Evolutionary conservation across 2,888 invertebrate genomes (phyloP), one percentile per base, ranked within the genome.

Genomic region (Eupelmus urozonus): DNA sequence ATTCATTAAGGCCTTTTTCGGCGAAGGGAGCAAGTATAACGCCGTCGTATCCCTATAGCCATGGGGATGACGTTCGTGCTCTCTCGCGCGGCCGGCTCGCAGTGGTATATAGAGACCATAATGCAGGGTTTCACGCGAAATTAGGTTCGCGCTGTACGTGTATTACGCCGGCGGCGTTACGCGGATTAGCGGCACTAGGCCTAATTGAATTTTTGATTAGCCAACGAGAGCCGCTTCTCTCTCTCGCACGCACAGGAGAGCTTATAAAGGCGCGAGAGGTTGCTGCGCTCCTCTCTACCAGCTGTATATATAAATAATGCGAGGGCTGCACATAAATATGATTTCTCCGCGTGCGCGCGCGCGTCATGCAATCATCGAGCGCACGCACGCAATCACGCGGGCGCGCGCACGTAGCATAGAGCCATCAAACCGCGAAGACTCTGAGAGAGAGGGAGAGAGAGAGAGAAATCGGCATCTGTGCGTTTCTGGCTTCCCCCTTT

Each of bases 151-250:
- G 65, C 49, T 42, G 23, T 4, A 11, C 45, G n/a, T 45, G 16
- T n/a, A n/a, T 34, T 62, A 5, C 18, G 13, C 34, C 9, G 20
- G 25, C 13, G 34, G 23, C 29, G 59, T 16, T 9, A 40, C 20
- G 45, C 29, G 59, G 65, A 74, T 66, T 57, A 65, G 49, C 57
- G 51, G 18, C 13, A 23, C 65, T 20, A 9, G 66, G 59, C 60
- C 51, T 74, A 74, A 74, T 74, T 74, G 74, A 67, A 74, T 74
- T 74, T 74, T 67, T 59, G 59, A 74, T 66, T 59, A 73, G 13
- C 45, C 9, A 34, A 45, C 45, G 45, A 16, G 7, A 45, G 2
- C 16, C 16, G 16, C 45, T 45, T 34, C 16, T 16, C 16, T 16
- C 45, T 45, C 9, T 45, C 16, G 45, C 45, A 45, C 45, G 13